A percentile compares a stretch with the other conserved stretches of the same genome.
Conservation (phyloP, 2,888 invertebrate genomes). For the Synergus gifuensis region DNA sequence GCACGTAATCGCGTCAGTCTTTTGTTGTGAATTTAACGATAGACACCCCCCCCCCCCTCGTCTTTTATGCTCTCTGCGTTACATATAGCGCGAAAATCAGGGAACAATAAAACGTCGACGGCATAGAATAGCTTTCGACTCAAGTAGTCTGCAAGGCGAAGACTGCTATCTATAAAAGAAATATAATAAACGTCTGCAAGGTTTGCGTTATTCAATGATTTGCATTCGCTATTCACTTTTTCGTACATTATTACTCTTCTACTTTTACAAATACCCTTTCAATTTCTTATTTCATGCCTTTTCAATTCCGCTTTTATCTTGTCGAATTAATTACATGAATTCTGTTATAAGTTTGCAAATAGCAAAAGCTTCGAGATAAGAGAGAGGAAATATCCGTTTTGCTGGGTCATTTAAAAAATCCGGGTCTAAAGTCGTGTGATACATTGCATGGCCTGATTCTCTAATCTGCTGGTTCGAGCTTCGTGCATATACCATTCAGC, state of each 20-base stretch:
- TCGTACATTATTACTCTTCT: no score
- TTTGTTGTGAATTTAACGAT: conserved; percentile 49
- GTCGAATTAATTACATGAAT: background rate
- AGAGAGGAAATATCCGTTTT: no score
- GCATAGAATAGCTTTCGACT: background rate
- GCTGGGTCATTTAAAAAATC: background rate
- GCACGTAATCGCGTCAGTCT: conserved; percentile 49
- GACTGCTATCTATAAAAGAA: background rate
- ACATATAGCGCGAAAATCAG: background rate
- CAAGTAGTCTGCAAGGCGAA: background rate
- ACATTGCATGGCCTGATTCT: background rate
- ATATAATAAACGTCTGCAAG: background rate
- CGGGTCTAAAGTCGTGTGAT: background rate
- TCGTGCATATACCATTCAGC: background rate
- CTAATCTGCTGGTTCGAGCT: conserved; percentile 4
- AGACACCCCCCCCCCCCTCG: background rate
- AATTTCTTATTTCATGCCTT: no score
- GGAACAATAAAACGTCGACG: background rate
- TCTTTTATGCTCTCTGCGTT: background rate
- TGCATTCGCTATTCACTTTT: background rate
- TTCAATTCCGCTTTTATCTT: background rate
- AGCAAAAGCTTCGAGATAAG: no score
- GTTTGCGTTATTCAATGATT: background rate
- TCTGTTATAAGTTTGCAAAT: no score
- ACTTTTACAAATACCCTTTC: no score